Conservation (phyloP, 2,888 invertebrate species). For the Bugulina stolonifera region DNA sequence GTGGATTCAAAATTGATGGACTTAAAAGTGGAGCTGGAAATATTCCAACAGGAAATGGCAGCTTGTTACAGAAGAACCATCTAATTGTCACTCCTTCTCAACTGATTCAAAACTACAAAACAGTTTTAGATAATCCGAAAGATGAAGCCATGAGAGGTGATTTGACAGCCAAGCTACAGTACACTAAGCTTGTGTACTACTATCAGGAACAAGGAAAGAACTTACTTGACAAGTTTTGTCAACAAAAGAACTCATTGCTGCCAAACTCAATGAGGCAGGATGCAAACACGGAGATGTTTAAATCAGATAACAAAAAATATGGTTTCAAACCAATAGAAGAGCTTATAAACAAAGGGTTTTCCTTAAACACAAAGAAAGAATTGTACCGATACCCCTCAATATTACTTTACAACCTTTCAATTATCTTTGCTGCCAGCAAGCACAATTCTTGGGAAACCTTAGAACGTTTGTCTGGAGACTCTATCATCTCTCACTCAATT, state of each 20-base stretch:
- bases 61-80: too few relatives aligned
- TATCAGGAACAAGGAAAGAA: background rate
- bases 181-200: background rate
- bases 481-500: background rate
- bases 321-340: background rate
- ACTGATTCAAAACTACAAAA: too few relatives aligned
- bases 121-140: too few relatives aligned
- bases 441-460: background rate
- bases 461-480: background rate
- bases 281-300: background rate
- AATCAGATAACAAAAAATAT: background rate
- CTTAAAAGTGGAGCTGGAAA: background rate
- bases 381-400: background rate
- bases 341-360: background rate
- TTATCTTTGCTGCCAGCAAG: background rate
- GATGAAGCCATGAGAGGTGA: background rate
- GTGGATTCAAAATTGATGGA: too few relatives aligned
- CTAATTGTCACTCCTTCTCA: too few relatives aligned
- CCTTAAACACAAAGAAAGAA: background rate
- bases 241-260: background rate
- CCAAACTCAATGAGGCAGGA: too few relatives aligned
- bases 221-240: background rate
- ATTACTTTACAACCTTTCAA: background rate
- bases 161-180: background rate
- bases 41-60: background rate